Percentiles rank a stretch among this genome's conserved stretches.
Evolutionary conservation across 2,888 invertebrate species (phyloP).

Genomic region (Plebejus argus): DNA sequence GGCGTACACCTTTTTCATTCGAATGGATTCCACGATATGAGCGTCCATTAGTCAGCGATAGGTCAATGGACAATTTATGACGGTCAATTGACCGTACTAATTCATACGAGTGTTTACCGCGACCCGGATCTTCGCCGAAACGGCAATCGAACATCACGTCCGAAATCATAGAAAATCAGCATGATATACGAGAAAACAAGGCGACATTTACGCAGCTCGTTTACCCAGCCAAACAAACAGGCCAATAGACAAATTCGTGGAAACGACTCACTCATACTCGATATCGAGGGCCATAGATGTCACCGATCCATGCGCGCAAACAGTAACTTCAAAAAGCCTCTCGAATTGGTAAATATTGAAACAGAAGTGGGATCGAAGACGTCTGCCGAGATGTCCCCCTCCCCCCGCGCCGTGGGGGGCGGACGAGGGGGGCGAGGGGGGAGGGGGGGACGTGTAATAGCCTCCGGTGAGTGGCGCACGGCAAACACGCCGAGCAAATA

Average conservation of each 20-base stretch:
- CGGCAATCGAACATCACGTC: neutral
- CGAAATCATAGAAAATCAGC: neutral
- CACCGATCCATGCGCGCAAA: constrained; percentile 80
- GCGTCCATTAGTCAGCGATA: constrained; percentile 5
- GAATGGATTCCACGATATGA: neutral
- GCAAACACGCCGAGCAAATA: constrained; percentile 72
- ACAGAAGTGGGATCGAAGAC: constrained; percentile 78
- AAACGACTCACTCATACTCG: constrained; percentile 76
- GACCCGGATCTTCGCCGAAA: constrained; percentile 18
- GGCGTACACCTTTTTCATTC: neutral
- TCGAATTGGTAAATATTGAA: constrained; percentile 80
- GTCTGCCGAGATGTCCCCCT: constrained; percentile 49
- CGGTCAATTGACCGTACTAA: constrained; percentile 36
- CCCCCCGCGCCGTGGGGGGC: constrained; percentile 9
- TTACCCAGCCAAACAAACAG: constrained; percentile 64
- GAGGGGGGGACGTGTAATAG: constrained; percentile 63
- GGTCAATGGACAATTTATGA: constrained; percentile 24
- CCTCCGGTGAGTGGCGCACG: constrained; percentile 81
- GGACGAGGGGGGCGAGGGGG: constrained; percentile 37
- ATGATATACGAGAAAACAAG: constrained; percentile 16
- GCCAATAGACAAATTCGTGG: constrained; percentile 60
- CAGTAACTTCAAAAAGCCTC: constrained; percentile 79
- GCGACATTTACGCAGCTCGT: constrained; percentile 40
- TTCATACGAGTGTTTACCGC: constrained; percentile 36
- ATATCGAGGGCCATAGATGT: constrained; percentile 67